Evolutionary conservation across 2,113 vertebrate species (phyloP), one percentile per base, ranked within the genome.

Genomic region (Leucopsar rothschildi): DNA sequence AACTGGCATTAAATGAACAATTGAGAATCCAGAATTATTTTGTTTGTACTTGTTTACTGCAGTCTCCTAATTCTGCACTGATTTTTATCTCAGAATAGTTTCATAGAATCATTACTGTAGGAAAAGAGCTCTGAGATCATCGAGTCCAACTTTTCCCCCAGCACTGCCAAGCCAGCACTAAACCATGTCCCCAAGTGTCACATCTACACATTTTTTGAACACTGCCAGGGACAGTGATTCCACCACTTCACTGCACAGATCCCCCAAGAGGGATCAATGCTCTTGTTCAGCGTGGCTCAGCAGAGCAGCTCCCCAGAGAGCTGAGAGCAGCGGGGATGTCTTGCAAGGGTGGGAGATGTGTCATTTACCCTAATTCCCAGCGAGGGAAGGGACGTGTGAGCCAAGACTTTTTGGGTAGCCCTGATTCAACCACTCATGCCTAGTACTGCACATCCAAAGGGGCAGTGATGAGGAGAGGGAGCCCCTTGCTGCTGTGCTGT

Each of bases 401-500:
- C 42, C 76, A 12, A 47, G 29, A 29, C 56, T 37, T 60, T 66
- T 45, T 17, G 61, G 29, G 60, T 17, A 13, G 45, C 52, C 12
- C 55, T 77, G 56, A 8, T 45, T 44, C 4, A 11, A 11, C 15
- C 1, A 1, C 0, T 17, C 11, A 8, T 42, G 37, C 63, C 35
- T 18, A 35, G n/a, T 13, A 4, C 6, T 21, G 37, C 53, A 33
- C 55, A 22, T 44, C n/a, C 50, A 12, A 6, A 33, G 1, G 18
- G 55, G 33, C 86, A 68, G 72, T 1, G 40, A 6, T 35, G 59
- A 15, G n/a, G 33, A 35, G 61, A 69, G 66, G 27, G 31, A 60
- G 3, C 55, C 57, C 0, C 0, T 9, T 63, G 64, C 81, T 84
- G 12, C 64, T 4, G 44, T 56, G 68, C 37, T 12, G 6, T 11